phyloP scores from a whole-genome alignment of 2,797 vertebrate species.

The Acropternis orthonyx region DNA sequence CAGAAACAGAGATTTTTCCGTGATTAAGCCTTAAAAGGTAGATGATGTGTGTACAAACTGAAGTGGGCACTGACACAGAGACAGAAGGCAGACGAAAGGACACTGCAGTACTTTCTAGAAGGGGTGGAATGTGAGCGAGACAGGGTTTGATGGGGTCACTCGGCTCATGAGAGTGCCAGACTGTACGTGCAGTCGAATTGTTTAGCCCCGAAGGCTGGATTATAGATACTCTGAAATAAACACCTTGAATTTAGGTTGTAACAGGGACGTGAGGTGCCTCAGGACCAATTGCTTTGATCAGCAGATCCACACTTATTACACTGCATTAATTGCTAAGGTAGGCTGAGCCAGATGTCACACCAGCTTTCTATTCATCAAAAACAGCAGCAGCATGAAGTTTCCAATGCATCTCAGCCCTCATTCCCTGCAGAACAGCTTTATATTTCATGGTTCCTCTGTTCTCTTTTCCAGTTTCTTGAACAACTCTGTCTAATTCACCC shows the following conservation, averaged over 20 bases:
- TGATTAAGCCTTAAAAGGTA: background rate
- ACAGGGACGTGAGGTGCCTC: background rate
- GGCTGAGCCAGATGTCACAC: slow-evolving; percentile 11
- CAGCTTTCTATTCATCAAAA: background rate
- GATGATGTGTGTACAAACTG: background rate
- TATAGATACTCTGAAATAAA: background rate
- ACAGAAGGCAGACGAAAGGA: background rate
- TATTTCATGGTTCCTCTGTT: background rate
- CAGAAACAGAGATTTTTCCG: background rate
- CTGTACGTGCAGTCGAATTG: rapidly evolving
- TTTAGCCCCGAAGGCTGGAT: background rate
- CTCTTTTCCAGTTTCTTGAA: background rate
- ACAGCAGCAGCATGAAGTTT: background rate
- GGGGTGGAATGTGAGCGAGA: background rate
- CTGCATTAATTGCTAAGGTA: background rate
- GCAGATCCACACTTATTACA: background rate
- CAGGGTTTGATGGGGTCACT: background rate
- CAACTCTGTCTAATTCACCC: background rate
- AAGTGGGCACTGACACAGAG: background rate
- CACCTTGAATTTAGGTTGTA: background rate
- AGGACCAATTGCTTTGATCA: slow-evolving; percentile 29
- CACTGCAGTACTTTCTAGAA: background rate
- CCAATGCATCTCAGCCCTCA: background rate
- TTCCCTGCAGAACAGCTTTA: background rate
- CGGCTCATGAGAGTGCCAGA: background rate